These are phyloP conservation scores for Epiblema foenella DNA, from an alignment of 2,888 invertebrate genomes.

Conservation along the genomic window DNA sequence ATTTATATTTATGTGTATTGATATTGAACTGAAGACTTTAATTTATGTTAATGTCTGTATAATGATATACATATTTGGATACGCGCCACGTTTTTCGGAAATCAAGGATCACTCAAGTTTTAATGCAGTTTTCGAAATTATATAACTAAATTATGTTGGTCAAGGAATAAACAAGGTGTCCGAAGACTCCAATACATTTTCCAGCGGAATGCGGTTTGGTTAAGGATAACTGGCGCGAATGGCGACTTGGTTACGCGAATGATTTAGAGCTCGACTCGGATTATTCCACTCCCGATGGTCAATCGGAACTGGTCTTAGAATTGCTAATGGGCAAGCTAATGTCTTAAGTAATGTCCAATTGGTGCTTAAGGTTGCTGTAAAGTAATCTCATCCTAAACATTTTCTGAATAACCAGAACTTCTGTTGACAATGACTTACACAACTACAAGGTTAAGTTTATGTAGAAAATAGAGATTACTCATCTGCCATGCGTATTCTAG, in stretches of 20 bases:
- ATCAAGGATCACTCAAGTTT: background rate
- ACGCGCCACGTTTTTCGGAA: background rate
- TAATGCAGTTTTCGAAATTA: background rate
- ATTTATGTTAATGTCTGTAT: constrained; percentile 9
- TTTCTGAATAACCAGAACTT: background rate
- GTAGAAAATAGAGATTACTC: too few relatives aligned
- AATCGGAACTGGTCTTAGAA: constrained; percentile 26
- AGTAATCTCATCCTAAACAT: background rate
- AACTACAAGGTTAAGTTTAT: too few relatives aligned
- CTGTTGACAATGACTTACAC: too few relatives aligned
- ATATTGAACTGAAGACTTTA: background rate
- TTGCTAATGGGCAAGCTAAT: constrained; percentile 16
- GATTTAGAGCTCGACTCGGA: constrained; percentile 27
- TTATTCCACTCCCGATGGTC: constrained; percentile 21
- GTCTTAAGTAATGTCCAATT: constrained; percentile 8
- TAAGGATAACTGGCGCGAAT: constrained; percentile 41
- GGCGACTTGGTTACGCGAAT: constrained; percentile 20
- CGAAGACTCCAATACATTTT: constrained; percentile 33
- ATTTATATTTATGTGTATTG: background rate
- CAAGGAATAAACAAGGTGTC: constrained; percentile 25
- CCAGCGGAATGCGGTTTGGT: constrained; percentile 38
- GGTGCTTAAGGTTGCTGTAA: background rate
- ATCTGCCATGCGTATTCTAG: too few relatives aligned
- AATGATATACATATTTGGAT: background rate
- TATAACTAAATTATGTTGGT: constrained; percentile 19